Conservation (phyloP, 1,140 invertebrate species). For the Drosophila nasuta region DNA sequence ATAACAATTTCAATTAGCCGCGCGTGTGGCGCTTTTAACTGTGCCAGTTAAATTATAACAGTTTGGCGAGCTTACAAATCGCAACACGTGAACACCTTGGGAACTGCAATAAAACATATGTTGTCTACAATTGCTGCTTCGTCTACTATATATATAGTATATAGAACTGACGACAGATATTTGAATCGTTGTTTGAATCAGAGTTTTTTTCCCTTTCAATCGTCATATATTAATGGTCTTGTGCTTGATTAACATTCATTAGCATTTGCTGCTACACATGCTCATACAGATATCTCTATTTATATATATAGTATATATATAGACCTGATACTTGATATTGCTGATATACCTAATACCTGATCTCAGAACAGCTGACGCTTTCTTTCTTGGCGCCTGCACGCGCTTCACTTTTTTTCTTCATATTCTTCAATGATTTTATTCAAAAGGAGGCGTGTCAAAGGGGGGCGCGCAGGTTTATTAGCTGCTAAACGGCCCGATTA, state of each 20-base stretch:
- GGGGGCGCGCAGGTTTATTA: background rate
- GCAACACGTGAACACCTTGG: constrained; percentile 33
- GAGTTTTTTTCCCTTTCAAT: constrained; percentile 12
- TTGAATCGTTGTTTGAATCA: constrained; percentile 8
- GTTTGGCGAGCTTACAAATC: background rate
- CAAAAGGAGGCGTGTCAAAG: constrained; percentile 25
- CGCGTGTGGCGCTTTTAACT: constrained; percentile 13
- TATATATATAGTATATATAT: constrained; percentile 5
- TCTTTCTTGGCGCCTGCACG: constrained; percentile 21
- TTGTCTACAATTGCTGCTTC: background rate
- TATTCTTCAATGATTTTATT: background rate
- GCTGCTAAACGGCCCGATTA: constrained; percentile 29
- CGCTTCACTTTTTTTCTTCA: background rate
- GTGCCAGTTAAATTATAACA: constrained; percentile 24
- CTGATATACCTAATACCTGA: constrained; percentile 2
- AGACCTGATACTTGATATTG: constrained; percentile 8
- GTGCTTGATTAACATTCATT: constrained; percentile 51
- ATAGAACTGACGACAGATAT: background rate
- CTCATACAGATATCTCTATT: background rate
- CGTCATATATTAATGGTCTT: constrained; percentile 30
- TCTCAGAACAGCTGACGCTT: constrained; percentile 5
- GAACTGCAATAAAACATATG: background rate
- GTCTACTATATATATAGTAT: background rate
- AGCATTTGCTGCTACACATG: constrained; percentile 28
- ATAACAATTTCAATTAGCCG: constrained; percentile 15